Percentiles rank a stretch among this genome's conserved stretches.
Conservation (phyloP, 64 coral and sea anemone genomes). For the Anthopleura sola region DNA sequence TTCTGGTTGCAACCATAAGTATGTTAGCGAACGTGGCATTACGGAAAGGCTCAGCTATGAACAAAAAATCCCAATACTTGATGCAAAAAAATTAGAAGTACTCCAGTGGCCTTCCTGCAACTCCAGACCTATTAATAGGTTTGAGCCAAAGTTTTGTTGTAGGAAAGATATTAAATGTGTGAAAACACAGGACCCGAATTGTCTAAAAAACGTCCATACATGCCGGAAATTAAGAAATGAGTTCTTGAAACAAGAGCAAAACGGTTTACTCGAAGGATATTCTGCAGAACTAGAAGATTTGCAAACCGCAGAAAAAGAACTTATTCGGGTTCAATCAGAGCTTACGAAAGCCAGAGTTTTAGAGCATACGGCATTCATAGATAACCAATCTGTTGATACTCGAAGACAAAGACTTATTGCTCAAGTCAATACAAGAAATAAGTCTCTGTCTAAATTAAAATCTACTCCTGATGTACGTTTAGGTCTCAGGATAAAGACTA, state of each 20-base stretch:
- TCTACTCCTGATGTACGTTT: neutral
- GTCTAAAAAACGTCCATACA: neutral
- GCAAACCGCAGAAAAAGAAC: neutral
- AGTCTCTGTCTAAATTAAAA: neutral
- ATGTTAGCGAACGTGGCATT: neutral
- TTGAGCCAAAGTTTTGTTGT: neutral
- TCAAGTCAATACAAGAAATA: neutral
- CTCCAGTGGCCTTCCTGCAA: neutral
- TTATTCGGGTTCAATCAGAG: neutral
- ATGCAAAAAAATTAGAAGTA: neutral
- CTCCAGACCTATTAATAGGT: neutral
- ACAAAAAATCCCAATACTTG: neutral
- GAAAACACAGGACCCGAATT: neutral
- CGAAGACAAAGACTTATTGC: neutral
- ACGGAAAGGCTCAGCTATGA: neutral
- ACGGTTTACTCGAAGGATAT: neutral
- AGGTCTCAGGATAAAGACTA: neutral
- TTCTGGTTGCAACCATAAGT: constrained; percentile 13
- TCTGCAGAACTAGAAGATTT: neutral
- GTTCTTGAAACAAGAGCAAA: neutral
- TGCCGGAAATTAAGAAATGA: neutral
- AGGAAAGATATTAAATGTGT: neutral
- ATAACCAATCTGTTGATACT: neutral
- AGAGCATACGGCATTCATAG: neutral
- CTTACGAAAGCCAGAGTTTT: neutral